A percentile compares a stretch with the other conserved stretches of the same genome.
These are phyloP conservation scores for Furcifer pardalis DNA, from an alignment of 2,797 vertebrate species.

Conservation along the genomic window DNA sequence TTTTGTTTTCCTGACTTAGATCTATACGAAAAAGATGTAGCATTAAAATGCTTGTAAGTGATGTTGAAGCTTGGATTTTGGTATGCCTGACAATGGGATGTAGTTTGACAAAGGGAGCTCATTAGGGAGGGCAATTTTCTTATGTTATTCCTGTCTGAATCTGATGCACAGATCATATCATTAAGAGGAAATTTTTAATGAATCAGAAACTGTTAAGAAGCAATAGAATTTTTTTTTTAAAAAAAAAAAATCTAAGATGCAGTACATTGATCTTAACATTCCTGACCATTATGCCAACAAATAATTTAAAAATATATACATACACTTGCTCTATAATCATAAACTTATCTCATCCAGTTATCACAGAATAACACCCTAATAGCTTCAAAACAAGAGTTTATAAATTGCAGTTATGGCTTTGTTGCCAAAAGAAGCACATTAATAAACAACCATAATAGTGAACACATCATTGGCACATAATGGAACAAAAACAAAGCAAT, in stretches of 20 bases:
- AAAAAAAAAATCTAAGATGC: too few species aligned
- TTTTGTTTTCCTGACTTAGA: not conserved
- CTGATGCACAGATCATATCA: not conserved
- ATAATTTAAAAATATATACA: not conserved
- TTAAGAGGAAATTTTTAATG: not conserved
- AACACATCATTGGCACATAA: slow-evolving; percentile 32
- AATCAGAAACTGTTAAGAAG: not conserved
- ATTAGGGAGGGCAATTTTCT: not conserved
- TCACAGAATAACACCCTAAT: slow-evolving; percentile 42
- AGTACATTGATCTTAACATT: too few species aligned
- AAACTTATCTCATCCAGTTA: too few species aligned
- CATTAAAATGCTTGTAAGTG: not conserved
- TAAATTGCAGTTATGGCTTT: slow-evolving; percentile 29
- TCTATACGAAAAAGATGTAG: not conserved
- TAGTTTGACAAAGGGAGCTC: not conserved
- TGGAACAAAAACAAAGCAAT: too few species aligned
- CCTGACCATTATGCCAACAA: not conserved
- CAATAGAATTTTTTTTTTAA: too few species aligned
- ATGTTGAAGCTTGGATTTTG: not conserved
- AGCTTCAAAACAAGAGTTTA: slow-evolving; percentile 46
- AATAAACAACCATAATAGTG: not conserved
- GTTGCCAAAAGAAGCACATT: slow-evolving; percentile 17
- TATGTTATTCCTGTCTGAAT: not conserved
- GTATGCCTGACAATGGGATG: not conserved
- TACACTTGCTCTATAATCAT: too few species aligned